Conservation (phyloP, 2,888 invertebrate genomes). For the Drosophila setosimentum region DNA sequence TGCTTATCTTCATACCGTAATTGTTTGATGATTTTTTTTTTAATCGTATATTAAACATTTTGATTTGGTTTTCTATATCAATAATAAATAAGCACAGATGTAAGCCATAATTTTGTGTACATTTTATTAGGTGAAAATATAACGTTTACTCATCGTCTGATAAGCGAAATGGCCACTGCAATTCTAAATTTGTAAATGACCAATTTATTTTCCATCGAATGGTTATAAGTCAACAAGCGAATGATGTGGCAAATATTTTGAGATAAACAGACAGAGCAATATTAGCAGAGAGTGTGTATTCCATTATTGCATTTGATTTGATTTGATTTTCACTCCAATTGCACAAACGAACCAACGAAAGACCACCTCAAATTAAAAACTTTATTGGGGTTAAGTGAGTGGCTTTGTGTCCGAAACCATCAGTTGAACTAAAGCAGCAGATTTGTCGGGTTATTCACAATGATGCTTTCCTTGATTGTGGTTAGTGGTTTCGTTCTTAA, state of each 20-base stretch:
- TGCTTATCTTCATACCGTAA: neutral
- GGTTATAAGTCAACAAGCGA: slow-evolving; percentile 29
- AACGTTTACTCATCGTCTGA: slow-evolving; percentile 34
- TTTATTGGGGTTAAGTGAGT: slow-evolving; percentile 32
- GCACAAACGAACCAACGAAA: slow-evolving; percentile 67
- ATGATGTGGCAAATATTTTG: neutral
- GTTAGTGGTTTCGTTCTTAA: neutral
- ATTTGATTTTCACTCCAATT: slow-evolving; percentile 73
- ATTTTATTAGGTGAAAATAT: neutral
- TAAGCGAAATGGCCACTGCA: slow-evolving; percentile 45
- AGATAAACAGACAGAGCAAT: slow-evolving; percentile 1
- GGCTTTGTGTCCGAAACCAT: slow-evolving; percentile 11
- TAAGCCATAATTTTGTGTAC: neutral
- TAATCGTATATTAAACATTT: neutral
- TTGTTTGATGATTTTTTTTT: neutral
- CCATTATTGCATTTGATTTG: slow-evolving; percentile 10
- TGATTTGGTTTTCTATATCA: neutral
- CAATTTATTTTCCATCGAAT: slow-evolving; percentile 46
- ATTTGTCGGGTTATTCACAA: neutral
- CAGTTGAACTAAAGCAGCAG: neutral
- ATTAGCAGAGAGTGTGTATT: slow-evolving; percentile 5
- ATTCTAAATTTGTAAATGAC: slow-evolving; percentile 34
- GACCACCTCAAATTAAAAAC: slow-evolving; percentile 66
- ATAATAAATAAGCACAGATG: neutral
- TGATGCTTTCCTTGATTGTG: neutral